Evolutionary conservation across 53 echinoderm and acorn worm species (phyloP).

Genomic region (Patiria pectinifera): DNA sequence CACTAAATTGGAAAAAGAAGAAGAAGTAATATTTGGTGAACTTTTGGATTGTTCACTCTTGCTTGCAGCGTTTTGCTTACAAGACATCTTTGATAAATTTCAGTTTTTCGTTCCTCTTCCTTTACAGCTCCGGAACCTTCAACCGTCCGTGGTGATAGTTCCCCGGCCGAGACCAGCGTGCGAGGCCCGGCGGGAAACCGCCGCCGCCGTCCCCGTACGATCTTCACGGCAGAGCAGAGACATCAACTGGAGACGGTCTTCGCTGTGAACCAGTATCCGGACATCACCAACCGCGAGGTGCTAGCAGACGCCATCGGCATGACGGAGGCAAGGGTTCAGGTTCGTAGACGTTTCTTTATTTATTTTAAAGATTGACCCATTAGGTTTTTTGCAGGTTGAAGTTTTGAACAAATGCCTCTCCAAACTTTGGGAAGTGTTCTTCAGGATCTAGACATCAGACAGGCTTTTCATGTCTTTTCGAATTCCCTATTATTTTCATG

Average conservation of each 20-base stretch:
- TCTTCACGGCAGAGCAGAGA: conserved; percentile 76
- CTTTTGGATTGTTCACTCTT: not conserved
- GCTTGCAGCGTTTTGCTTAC: not conserved
- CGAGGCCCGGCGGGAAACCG: conserved; percentile 62
- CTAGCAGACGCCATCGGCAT: conserved; percentile 81
- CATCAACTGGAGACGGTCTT: conserved; percentile 77
- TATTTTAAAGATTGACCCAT: not conserved
- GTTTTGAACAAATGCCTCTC: too few species aligned
- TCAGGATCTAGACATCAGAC: too few species aligned
- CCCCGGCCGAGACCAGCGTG: conserved; percentile 9
- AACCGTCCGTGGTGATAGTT: not conserved
- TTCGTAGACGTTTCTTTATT: not conserved
- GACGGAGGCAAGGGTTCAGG: conserved; percentile 92
- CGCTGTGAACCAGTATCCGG: conserved; percentile 79
- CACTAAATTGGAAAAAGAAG: too few species aligned
- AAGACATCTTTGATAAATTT: too few species aligned
- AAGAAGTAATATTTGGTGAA: not conserved
- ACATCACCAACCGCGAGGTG: conserved; percentile 76
- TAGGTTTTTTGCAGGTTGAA: too few species aligned
- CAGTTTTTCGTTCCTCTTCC: not conserved
- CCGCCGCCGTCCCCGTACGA: conserved; percentile 82
- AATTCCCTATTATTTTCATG: too few species aligned
- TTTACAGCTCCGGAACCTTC: not conserved
- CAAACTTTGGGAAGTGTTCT: too few species aligned
- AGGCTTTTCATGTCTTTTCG: too few species aligned